phyloP scores from a whole-genome alignment of 2,888 invertebrate species.

The Drepanosiphum platanoidis region DNA sequence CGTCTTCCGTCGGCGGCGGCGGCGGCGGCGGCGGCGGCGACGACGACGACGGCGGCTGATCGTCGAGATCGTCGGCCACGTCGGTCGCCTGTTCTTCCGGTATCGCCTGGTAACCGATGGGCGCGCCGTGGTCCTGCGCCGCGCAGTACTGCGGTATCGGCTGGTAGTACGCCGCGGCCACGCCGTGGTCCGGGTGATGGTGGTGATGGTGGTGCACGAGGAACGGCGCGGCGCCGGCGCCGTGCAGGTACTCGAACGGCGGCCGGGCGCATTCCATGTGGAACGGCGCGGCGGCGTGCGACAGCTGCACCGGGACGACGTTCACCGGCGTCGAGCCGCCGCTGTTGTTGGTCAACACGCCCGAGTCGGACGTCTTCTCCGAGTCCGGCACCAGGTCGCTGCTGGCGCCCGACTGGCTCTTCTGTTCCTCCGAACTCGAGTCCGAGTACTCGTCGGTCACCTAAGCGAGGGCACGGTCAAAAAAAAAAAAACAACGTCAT shows the following conservation, averaged over 20 bases:
- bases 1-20: too few species aligned
- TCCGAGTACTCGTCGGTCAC: conserved; percentile 65
- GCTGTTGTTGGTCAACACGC: conserved; percentile 64
- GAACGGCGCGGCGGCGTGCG: conserved; percentile 39
- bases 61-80: conserved; percentile 16
- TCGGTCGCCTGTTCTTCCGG: conserved; percentile 36
- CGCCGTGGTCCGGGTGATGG: conserved; percentile 9
- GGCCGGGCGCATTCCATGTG: conserved; percentile 53
- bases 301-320: conserved; percentile 28
- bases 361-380: conserved; percentile 65
- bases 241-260: conserved; percentile 45
- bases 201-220: conserved; percentile 18
- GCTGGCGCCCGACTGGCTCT: conserved; percentile 64
- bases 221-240: conserved; percentile 18
- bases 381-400: conserved; percentile 63
- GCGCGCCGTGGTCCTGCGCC: not conserved
- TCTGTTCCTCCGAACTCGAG: conserved; percentile 65
- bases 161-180: conserved; percentile 21
- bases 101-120: conserved; percentile 43
- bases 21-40: not conserved
- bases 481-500: not conserved
- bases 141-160: conserved; percentile 46
- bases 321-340: conserved; percentile 63
- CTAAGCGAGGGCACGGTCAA: conserved; percentile 52
- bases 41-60: not conserved